Base-by-base conservation (phyloP, 1,140 invertebrate species). In the Zaprionus camerounensis region DNA sequence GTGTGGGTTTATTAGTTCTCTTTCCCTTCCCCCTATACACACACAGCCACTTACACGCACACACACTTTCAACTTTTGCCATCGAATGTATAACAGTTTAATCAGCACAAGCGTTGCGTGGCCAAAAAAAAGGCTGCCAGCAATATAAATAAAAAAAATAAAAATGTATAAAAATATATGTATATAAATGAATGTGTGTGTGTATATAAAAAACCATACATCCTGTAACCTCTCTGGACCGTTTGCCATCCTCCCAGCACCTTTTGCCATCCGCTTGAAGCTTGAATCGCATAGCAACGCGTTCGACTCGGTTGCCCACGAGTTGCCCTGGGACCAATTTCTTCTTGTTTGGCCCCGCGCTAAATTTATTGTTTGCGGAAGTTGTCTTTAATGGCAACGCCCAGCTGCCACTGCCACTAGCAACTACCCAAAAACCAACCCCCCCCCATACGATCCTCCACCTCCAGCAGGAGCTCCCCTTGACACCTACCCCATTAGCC, bases 351-450 rank as follows among this genome's bases (percentile, higher is more conserved):
- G 81, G 75, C 31, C 31, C 68, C 68, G 62, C 58, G 74, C 69
- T 66, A 61, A 75, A 88, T 88, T 88, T 88, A 88, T 88, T 84
- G 85, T 84, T 88, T 81, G 75, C 84, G 84, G 84, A 88, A 88
- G 81, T 84, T 90, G 84, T 90, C 81, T 88, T 88, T 88, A 88
- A 88, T 88, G 85, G 84, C 78, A 62, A 46, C 55, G 75, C 69
- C 69, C 67, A 74, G 71, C 71, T 70, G 84, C 78, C 80, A 73
- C 65, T 17, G 41, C n/a, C 41, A 46, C 41, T 46, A 46, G n/a
- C n/a, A 17, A 46, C 41, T 17, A 17, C 41, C n/a, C 41, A 7
- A 49, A 61, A 74, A 53, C 51, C 28, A 13, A 15, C 44, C 26
- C 0, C 26, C 0, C 22, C 17, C 24, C 36, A 44, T 13, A 17